Evolutionary conservation across 2,797 vertebrate species (phyloP).

Genomic region (Artibeus lituratus): DNA sequence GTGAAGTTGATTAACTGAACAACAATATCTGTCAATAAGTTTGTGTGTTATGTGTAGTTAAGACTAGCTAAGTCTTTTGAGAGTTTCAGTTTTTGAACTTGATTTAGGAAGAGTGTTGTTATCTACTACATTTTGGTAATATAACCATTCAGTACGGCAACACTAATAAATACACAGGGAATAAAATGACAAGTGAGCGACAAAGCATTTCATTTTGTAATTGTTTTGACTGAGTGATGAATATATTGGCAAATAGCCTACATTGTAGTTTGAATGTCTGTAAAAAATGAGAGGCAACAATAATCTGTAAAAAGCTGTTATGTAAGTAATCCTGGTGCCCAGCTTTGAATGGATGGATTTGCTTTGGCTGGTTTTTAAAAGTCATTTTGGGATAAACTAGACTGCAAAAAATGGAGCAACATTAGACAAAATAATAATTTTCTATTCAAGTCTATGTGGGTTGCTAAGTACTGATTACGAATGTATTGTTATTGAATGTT

Average conservation of each 20-base stretch:
- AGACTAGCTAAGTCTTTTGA: neutral
- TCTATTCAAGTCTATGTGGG: neutral
- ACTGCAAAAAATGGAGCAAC: neutral
- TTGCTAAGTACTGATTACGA: neutral
- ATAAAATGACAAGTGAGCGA: constrained; percentile 6
- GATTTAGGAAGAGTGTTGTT: constrained; percentile 38
- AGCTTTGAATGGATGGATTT: constrained; percentile 63
- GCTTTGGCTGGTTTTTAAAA: constrained; percentile 27
- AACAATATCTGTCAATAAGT: constrained; percentile 26
- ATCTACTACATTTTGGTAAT: constrained; percentile 57
- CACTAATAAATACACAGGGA: constrained; percentile 30
- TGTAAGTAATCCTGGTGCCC: constrained; percentile 72
- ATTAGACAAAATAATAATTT: constrained; percentile 10
- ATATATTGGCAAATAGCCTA: constrained; percentile 57
- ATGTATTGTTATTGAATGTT: constrained; percentile 22
- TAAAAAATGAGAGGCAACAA: constrained; percentile 72
- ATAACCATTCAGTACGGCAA: neutral
- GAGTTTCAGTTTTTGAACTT: constrained; percentile 22
- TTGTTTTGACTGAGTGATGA: constrained; percentile 54
- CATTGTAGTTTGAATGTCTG: constrained; percentile 65
- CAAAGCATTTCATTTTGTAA: constrained; percentile 39
- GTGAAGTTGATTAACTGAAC: constrained; percentile 37
- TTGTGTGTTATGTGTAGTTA: constrained; percentile 22
- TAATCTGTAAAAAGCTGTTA: constrained; percentile 79
- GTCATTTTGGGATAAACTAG: constrained; percentile 48